Percentiles rank a stretch among this genome's conserved stretches.
phyloP scores from a whole-genome alignment of 2,797 vertebrate species.

The Morelia viridis region DNA sequence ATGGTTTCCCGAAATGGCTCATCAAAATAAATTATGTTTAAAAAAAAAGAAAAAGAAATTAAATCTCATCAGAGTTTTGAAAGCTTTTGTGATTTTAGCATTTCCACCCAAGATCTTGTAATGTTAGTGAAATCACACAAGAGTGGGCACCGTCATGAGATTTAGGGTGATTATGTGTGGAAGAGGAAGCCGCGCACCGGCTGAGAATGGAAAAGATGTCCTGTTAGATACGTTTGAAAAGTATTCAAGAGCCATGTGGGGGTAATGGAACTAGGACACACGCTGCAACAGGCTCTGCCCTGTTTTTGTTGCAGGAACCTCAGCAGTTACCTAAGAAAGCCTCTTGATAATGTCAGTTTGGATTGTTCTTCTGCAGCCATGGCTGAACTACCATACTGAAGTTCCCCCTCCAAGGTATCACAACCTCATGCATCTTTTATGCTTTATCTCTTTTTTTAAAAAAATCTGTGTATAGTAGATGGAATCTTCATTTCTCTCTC shows the following conservation, averaged over 20 bases:
- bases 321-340: neutral
- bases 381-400: neutral
- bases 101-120: neutral
- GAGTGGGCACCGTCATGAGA: neutral
- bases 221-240: neutral
- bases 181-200: neutral
- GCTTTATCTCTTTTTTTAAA: too few species aligned
- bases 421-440: neutral
- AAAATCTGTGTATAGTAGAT: too few species aligned
- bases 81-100: neutral
- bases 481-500: neutral
- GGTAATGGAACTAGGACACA: neutral
- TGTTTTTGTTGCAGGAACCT: neutral
- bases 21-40: too few species aligned
- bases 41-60: neutral
- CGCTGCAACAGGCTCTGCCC: neutral
- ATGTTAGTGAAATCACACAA: neutral
- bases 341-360: neutral
- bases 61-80: neutral
- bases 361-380: neutral
- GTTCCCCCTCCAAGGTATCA: neutral
- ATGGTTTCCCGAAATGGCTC: too few species aligned
- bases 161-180: neutral
- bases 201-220: neutral
- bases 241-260: neutral